Conservation (phyloP, 2,113 vertebrate genomes). For the Podilymbus podiceps region DNA sequence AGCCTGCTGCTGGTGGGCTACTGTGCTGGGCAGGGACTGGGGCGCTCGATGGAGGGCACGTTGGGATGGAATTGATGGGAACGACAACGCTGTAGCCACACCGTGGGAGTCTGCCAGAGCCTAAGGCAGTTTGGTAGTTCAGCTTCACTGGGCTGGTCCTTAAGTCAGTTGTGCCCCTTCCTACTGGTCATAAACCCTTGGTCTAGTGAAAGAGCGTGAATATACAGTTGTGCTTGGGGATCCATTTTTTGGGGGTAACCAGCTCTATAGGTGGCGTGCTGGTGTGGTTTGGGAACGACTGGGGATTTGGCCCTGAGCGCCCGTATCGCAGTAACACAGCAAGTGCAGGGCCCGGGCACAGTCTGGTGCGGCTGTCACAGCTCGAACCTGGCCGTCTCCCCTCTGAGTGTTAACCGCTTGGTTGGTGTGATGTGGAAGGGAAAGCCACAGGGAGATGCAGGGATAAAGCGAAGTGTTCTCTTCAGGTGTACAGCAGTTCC, state of each 20-base stretch:
- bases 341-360: background rate
- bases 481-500: accelerated
- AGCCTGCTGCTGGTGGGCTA: background rate
- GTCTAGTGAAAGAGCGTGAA: background rate
- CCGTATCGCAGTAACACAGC: accelerated
- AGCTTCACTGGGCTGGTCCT: background rate
- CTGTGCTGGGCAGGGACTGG: background rate
- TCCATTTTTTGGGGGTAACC: accelerated
- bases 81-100: background rate
- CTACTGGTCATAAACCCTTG: background rate
- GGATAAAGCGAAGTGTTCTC: accelerated
- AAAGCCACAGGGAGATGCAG: background rate
- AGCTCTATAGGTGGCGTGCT: background rate
- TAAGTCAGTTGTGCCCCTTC: too few relatives aligned
- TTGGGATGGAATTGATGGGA: background rate
- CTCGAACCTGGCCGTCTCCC: background rate
- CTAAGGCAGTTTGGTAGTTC: accelerated
- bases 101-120: accelerated
- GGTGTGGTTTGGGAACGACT: accelerated
- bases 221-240: background rate
- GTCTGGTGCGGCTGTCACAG: background rate
- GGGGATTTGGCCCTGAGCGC: accelerated
- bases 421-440: background rate
- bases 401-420: accelerated
- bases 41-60: accelerated